These are phyloP conservation scores for Zeuzera pyrina DNA, from an alignment of 2,888 invertebrate genomes.

Conservation along the genomic window DNA sequence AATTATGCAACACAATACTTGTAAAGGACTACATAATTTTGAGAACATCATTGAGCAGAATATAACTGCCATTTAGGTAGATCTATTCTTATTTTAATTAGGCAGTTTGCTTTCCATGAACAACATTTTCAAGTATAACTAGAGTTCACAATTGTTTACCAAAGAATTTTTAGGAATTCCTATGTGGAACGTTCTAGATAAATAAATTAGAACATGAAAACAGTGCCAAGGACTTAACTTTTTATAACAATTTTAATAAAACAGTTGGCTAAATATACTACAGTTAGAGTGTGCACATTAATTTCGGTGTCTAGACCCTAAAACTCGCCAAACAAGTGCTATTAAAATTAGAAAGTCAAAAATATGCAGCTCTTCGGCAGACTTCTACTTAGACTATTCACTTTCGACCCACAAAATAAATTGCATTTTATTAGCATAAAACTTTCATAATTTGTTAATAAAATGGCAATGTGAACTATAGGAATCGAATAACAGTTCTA, in stretches of 20 bases:
- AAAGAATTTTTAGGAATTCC: neutral
- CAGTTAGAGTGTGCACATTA: conserved; percentile 24
- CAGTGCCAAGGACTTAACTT: conserved; percentile 13
- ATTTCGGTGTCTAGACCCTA: conserved; percentile 49
- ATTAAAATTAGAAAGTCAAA: conserved; percentile 66
- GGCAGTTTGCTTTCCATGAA: conserved; percentile 25
- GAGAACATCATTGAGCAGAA: conserved; percentile 11
- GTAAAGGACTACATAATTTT: conserved; percentile 49
- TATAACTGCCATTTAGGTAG: conserved; percentile 35
- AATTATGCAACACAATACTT: conserved; percentile 32
- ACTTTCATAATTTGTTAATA: conserved; percentile 56
- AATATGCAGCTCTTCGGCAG: conserved; percentile 54
- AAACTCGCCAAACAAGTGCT: conserved; percentile 53
- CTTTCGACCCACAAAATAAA: conserved; percentile 63
- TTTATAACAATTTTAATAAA: conserved; percentile 9
- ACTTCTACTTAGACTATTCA: conserved; percentile 39
- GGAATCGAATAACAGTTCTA: too few species aligned
- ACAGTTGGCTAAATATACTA: conserved; percentile 1
- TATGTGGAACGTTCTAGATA: neutral
- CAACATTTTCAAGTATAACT: conserved; percentile 11
- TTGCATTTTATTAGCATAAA: conserved; percentile 68
- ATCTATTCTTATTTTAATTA: conserved; percentile 55
- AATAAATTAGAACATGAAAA: conserved; percentile 1
- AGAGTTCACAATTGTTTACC: conserved; percentile 3
- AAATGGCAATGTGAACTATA: too few species aligned